Evolutionary conservation across 2,888 invertebrate genomes (phyloP), one percentile per base, ranked within the genome.

Genomic region (Tethea ocularis): DNA sequence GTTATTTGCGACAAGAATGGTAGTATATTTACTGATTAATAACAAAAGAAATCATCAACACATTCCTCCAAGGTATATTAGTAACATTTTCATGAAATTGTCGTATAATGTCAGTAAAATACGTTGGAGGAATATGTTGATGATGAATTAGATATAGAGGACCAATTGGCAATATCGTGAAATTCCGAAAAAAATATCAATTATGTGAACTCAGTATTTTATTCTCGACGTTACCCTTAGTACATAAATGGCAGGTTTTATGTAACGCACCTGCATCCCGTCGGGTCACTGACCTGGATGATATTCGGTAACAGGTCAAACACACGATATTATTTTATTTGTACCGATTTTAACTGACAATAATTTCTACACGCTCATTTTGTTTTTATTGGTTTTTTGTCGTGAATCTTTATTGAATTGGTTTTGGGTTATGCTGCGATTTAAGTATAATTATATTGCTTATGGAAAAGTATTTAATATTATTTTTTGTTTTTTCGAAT

Each of bases 191-290:
- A n/a, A n/a, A n/a, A n/a, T n/a, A n/a, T n/a, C n/a, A n/a, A n/a
- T n/a, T n/a, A n/a, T 38, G 38, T 38, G 33, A 38, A 38, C 38
- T n/a, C 38, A 1, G n/a, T 46, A 20, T 10, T 10, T n/a, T 20
- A 20, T 46, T 46, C 46, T 46, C 46, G 20, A 46, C 7, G 20
- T 46, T 20, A 46, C 20, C 46, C 46, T 8, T 2, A 46, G 46
- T 46, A 46, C 46, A 20, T 20, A 46, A 20, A 46, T 46, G 46
- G 46, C 20, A 46, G 46, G 46, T 46, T 46, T 46, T 46, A 46
- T 46, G 46, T 20, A 20, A 20, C 46, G 6, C 46, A 46, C 46
- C 46, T 46, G 46, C 52, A 52, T 10, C 26, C 17, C n/a, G 26
- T 15, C 10, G 17, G 52, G 29, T 52, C 52, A 52, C 4, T 2